Percentiles rank a stretch among this genome's conserved stretches.
phyloP scores from a whole-genome alignment of 2,888 invertebrate genomes.

The Chrysina gloriosa region DNA sequence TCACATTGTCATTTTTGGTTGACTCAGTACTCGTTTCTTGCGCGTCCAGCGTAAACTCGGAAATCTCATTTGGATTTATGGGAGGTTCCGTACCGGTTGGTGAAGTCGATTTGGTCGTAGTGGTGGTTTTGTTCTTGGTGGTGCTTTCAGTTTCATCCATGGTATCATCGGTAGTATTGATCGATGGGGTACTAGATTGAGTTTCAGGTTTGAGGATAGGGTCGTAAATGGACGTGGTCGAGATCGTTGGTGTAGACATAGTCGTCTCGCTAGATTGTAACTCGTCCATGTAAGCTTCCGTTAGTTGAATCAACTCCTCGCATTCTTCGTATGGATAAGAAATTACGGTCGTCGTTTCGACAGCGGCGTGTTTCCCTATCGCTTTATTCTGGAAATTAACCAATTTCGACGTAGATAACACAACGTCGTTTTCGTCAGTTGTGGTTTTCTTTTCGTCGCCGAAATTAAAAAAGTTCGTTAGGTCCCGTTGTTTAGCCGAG shows the following conservation, averaged over 20 bases:
- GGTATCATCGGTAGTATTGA: conserved; percentile 21
- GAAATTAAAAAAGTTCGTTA: neutral
- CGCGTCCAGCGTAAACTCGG: neutral
- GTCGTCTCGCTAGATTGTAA: neutral
- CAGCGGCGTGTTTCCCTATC: neutral
- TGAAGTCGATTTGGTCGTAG: neutral
- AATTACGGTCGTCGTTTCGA: neutral
- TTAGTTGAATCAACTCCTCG: conserved; percentile 1
- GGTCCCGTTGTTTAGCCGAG: neutral
- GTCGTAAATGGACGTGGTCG: conserved; percentile 15
- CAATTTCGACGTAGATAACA: neutral
- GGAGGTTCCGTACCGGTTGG: neutral
- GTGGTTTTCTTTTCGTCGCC: conserved; percentile 4
- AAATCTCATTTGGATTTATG: conserved; percentile 1
- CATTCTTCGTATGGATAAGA: neutral
- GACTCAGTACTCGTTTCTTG: neutral
- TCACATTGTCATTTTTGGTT: neutral
- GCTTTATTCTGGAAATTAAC: neutral
- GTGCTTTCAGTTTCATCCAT: conserved; percentile 19
- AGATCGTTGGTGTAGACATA: neutral
- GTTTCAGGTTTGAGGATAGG: neutral
- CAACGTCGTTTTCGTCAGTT: conserved; percentile 6
- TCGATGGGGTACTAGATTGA: neutral
- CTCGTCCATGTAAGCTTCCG: conserved; percentile 9
- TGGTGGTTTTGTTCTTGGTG: neutral